Base-by-base conservation (phyloP, 2,113 vertebrate genomes). In the Megaptera novaeangliae region DNA sequence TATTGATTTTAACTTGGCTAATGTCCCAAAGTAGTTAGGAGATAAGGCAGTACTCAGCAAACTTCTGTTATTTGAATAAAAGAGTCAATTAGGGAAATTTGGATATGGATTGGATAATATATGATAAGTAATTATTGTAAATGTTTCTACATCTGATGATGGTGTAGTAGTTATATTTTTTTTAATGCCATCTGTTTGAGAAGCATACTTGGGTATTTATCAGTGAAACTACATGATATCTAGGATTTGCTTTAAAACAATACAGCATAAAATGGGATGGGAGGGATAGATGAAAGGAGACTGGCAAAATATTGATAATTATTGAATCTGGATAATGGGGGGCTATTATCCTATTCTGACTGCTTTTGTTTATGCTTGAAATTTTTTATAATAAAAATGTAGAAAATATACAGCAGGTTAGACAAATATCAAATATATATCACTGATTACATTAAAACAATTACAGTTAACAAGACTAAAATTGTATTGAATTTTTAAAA, bases 391-490 rank as follows among this genome's bases (percentile, higher is more conserved):
- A 86, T 69, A 91, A 91, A 44, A 85, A 91, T 85, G 34, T 41
- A 49, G 85, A 95, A 75, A 77, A 39, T 61, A 61, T 68, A 46
- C 21, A 59, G 72, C 57, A 83, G 25, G 4, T 49, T 91, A 57
- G 49, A 68, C 68, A 85, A 39, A 69, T 68, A 85, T 4, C 8
- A 59, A 91, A 59, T 63, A 41, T 74, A 74, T 74, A 83, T 83
- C 49, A 63, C 41, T 39, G 68, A 46, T 57, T 27, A 25, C n/a
- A 81, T 69, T 75, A 90, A 90, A 90, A 88, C 44, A 36, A 83
- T 75, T 85, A 23, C 64, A 82, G n/a, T 95, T 57, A 84, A 95
- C 39, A 95, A 77, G 68, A 31, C 52, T 49, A 94, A 88, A 68
- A 95, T 68, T 23, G 14, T 39, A 85, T 5, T 83, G 10, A 94